Conservation (phyloP, 2,797 vertebrate species). For the Ptychobarbus kaznakovi region DNA sequence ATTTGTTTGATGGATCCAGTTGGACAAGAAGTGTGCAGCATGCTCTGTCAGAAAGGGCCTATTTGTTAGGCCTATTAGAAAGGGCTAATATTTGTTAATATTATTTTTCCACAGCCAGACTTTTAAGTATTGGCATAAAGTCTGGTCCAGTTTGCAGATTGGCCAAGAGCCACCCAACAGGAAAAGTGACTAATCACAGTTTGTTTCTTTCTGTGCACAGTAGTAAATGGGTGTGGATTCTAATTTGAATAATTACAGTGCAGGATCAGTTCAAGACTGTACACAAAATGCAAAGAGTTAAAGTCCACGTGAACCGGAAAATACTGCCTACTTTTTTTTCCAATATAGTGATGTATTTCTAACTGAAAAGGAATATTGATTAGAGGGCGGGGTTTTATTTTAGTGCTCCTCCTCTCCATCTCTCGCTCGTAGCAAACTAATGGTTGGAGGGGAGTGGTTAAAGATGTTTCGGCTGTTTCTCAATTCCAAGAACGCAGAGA, state of each 20-base stretch:
- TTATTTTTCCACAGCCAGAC: background rate
- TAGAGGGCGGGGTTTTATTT: background rate
- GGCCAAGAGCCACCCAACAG: background rate
- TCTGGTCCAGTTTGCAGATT: background rate
- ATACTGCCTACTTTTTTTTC: background rate
- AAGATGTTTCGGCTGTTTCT: background rate
- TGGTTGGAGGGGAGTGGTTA: background rate
- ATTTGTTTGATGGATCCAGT: too few species aligned
- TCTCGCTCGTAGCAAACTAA: background rate
- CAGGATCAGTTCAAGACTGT: background rate
- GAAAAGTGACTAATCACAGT: conserved; percentile 5
- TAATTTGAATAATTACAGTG: background rate
- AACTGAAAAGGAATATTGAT: background rate
- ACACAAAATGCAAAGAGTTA: background rate
- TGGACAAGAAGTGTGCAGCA: too few species aligned
- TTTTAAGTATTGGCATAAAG: background rate
- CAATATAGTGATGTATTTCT: background rate
- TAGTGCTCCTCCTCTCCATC: background rate
- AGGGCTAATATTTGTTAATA: too few species aligned
- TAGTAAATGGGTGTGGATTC: conserved; percentile 16
- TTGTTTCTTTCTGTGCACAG: background rate
- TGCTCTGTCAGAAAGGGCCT: too few species aligned
- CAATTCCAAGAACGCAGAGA: too few species aligned
- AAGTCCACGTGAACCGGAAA: background rate
- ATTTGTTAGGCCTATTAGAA: too few species aligned